Base-by-base conservation (phyloP, 2,113 vertebrate species). In the Semnornis frantzii region DNA sequence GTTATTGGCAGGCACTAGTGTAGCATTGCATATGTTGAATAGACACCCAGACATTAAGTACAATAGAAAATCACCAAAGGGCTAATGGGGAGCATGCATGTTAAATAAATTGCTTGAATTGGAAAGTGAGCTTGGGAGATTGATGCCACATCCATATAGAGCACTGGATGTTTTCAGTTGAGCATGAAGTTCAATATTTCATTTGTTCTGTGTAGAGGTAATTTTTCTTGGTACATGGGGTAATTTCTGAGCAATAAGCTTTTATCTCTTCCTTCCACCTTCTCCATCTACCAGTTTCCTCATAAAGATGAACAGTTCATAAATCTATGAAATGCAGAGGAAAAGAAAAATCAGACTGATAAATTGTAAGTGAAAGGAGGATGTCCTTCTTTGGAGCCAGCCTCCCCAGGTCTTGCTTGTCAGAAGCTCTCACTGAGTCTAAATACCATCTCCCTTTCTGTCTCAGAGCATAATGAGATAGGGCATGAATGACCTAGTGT, bases 201-300 rank as follows among this genome's bases (percentile, higher is more conserved):
- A 23, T 9, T 42, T 0, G 0, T 33, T 77, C 52, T 42, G 28
- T 14, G 23, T 15, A 30, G 8, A 15, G 2, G 37, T 44, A 25
- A 28, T 55, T 83, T 77, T 66, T 83, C 57, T 69, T 52, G 10
- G 15, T 31, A 55, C 9, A 19, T 31, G 28, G 27, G 11, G 6
- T 59, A 33, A 60, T 66, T 59, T 78, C 34, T 48, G 37, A 68
- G 19, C n/a, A 71, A 24, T 54, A 65, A 82, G 8, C 3, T 73
- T 79, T 73, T 24, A 57, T 9, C 31, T 5, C 30, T 39, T 81
- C 37, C 70, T 77, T 54, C 28, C 9, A 58, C 5, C 28, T 78
- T 90, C 50, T 74, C 27, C 28, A 70, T 33, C 31, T 65, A 39
- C 19, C 15, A 78, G 30, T 48, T 83, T 77, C 19, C 4, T 77